phyloP scores from a whole-genome alignment of 2,888 invertebrate genomes.

The Cylindroiulus punctatus region DNA sequence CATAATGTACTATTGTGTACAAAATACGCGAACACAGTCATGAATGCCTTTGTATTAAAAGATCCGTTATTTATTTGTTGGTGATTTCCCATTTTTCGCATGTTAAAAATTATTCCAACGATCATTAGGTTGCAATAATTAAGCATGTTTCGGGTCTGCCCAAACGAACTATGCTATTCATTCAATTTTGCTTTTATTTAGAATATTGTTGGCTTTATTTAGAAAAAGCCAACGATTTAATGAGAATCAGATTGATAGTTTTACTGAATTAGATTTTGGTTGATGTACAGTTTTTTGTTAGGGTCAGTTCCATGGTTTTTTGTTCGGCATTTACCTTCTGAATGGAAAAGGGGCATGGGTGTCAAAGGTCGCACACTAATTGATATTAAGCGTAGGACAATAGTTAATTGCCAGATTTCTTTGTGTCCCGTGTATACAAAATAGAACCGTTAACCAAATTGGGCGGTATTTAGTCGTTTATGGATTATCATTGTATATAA shows the following conservation, averaged over 20 bases:
- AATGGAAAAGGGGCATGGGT: not conserved
- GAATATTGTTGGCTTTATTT: no score
- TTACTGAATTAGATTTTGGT: not conserved
- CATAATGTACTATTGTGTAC: no score
- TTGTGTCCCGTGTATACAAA: not conserved
- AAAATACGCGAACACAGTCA: no score
- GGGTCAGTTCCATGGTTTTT: not conserved
- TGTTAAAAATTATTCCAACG: not conserved
- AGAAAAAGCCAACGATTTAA: no score
- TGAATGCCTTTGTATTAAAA: not conserved
- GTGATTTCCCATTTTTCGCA: no score
- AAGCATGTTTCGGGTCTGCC: not conserved
- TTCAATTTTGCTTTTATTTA: not conserved
- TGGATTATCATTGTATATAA: not conserved
- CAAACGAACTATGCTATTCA: not conserved
- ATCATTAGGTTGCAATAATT: not conserved
- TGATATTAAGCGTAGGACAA: not conserved
- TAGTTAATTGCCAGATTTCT: not conserved
- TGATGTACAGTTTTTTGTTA: not conserved
- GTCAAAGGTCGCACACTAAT: not conserved
- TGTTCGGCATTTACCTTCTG: not conserved
- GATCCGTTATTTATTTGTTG: not conserved
- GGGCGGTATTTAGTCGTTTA: slow-evolving; percentile 11
- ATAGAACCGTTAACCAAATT: slow-evolving; percentile 27
- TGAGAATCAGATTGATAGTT: not conserved